Evolutionary conservation across 2,888 invertebrate species (phyloP), one percentile per base, ranked within the genome.

Genomic region (Tineola bisselliella): DNA sequence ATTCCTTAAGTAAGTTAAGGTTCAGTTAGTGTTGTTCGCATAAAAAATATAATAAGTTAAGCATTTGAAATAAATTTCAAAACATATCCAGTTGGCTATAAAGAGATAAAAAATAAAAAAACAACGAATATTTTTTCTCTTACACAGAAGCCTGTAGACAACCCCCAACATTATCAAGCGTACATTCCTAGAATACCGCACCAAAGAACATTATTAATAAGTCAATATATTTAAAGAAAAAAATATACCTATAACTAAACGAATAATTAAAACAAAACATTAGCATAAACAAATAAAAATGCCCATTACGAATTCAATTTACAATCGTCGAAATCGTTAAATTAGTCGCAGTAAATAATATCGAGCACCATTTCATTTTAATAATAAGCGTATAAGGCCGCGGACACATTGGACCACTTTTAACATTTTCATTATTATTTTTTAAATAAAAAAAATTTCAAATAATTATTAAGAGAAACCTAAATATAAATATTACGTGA

Each of bases 241-340:
- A 12, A 25, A 25, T 25, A 25, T 4, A 25, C 25, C 4, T 48
- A 18, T 48, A 48, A 4, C 56, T 25, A 18, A 30, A 58, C 25
- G 48, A 25, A 62, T 84, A 84, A 87, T 87, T 86, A 84, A 87
- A 84, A 77, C 77, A 72, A 72, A 70, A 76, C 75, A 86, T 86
- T 86, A 84, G 84, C 86, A 87, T 86, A 86, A 84, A 87, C 86
- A 87, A 87, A 87, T 87, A 87, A 87, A 86, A 86, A 77, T 76
- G 70, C 75, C 81, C 83, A 86, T 87, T 86, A 84, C 75, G 82
- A 78, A 82, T 84, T 84, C 87, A 84, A 86, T 87, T 87, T 86
- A 86, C 84, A 84, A 84, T 84, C 80, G 77, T 79, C 75, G 77
- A 74, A 81, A 81, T 79, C 79, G 76, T 79, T 77, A 76, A 79